Conservation (phyloP, 2,113 vertebrate genomes). For the Psammodynastes pulverulentus region DNA sequence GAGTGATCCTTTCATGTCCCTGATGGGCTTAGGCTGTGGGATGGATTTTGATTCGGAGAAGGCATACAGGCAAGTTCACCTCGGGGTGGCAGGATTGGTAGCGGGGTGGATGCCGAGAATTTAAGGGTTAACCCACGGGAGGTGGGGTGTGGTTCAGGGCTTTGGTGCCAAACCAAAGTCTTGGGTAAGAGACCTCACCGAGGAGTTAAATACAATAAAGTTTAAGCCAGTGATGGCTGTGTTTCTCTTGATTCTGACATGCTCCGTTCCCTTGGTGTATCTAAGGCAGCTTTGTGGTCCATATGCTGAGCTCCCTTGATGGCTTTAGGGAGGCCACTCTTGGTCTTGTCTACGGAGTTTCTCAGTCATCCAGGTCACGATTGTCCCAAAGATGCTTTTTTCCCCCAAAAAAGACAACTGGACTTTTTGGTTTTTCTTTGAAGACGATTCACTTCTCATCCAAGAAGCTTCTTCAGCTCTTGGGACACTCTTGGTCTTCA, state of each 20-base stretch:
- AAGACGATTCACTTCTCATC: too few relatives aligned
- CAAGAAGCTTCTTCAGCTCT: too few relatives aligned
- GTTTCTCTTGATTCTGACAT: neutral
- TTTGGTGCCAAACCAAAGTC: neutral
- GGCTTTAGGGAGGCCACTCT: neutral
- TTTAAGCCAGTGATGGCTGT: neutral
- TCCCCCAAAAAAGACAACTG: too few relatives aligned
- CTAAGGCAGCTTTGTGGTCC: neutral
- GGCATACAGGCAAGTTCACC: slow-evolving; percentile 81
- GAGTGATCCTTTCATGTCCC: slow-evolving; percentile 78
- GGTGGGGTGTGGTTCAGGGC: too few relatives aligned
- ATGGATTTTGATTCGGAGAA: slow-evolving; percentile 94
- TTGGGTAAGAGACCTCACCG: neutral
- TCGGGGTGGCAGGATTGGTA: neutral
- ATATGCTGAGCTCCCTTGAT: neutral
- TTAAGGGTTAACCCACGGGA: neutral
- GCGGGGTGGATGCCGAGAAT: neutral
- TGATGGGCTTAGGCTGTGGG: slow-evolving; percentile 82
- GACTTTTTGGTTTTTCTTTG: too few relatives aligned
- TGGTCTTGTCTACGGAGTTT: too few relatives aligned
- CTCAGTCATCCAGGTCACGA: too few relatives aligned
- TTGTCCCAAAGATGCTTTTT: too few relatives aligned
- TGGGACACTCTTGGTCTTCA: neutral
- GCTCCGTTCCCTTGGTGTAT: neutral
- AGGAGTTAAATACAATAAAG: neutral